Evolutionary conservation across 2,113 vertebrate genomes (phyloP).

Genomic region (Leptobrachium leishanense): DNA sequence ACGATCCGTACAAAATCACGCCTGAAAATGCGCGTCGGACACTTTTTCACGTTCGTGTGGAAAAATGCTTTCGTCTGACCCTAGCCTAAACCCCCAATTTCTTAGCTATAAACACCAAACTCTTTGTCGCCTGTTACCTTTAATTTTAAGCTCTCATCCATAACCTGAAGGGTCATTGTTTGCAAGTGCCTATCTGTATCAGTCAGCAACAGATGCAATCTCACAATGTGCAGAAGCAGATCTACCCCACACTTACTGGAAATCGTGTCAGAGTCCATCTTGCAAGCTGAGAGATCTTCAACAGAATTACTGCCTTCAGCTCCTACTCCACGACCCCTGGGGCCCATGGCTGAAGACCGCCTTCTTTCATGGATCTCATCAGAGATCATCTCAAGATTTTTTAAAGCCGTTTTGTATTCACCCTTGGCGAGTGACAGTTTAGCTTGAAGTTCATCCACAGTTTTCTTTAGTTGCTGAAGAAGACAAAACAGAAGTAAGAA

Average conservation of each 20-base stretch:
- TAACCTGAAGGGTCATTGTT: too few relatives aligned
- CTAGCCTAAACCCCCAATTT: too few relatives aligned
- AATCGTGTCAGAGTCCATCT: conserved; percentile 77
- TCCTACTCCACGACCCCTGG: conserved; percentile 86
- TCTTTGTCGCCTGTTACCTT: too few relatives aligned
- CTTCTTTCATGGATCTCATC: conserved; percentile 94
- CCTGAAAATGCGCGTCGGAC: too few relatives aligned
- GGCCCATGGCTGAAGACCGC: conserved; percentile 80
- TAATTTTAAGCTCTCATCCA: too few relatives aligned
- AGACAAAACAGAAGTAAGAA: conserved; percentile 28
- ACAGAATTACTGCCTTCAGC: conserved; percentile 76
- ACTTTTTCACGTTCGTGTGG: too few relatives aligned
- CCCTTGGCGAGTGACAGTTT: conserved; percentile 86
- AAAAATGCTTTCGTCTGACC: too few relatives aligned
- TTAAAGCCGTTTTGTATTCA: conserved; percentile 88
- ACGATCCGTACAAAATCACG: too few relatives aligned
- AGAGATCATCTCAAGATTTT: conserved; percentile 93
- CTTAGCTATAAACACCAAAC: too few relatives aligned
- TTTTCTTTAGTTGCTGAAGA: conserved; percentile 90
- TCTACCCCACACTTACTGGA: conserved; percentile 77
- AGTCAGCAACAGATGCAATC: too few relatives aligned
- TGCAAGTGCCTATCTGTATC: too few relatives aligned
- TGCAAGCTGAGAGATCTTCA: conserved; percentile 73
- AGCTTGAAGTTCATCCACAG: conserved; percentile 89
- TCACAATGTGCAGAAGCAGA: too few relatives aligned